A percentile compares a stretch with the other conserved stretches of the same genome.
phyloP scores from a whole-genome alignment of 2,888 invertebrate genomes.

The Baccha elongata region DNA sequence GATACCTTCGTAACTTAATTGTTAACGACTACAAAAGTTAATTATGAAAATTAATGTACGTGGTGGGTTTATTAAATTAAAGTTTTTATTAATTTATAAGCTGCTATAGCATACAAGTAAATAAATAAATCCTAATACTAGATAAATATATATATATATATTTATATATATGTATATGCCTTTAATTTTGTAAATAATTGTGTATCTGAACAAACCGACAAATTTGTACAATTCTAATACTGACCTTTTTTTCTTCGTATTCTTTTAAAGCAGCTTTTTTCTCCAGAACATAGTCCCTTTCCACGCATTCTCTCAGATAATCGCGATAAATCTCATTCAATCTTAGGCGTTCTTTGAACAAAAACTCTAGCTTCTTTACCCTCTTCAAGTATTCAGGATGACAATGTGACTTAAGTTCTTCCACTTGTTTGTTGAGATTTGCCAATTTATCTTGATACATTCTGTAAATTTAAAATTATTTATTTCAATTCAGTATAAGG shows the following conservation, averaged over 20 bases:
- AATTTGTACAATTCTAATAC: no score
- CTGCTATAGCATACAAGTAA: no score
- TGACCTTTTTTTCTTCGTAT: constrained; percentile 95
- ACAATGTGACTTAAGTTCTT: constrained; percentile 92
- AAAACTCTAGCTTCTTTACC: constrained; percentile 91
- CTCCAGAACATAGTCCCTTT: constrained; percentile 93
- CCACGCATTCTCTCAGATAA: constrained; percentile 92
- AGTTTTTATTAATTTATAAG: no score
- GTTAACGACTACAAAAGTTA: no score
- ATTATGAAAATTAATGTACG: no score
- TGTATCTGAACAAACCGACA: no score
- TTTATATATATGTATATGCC: no score
- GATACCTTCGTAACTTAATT: no score
- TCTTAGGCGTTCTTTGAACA: constrained; percentile 90
- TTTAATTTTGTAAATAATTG: no score
- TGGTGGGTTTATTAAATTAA: no score
- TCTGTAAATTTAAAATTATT: constrained; percentile 82
- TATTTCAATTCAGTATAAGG: background rate
- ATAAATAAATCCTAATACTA: no score
- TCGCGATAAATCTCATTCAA: constrained; percentile 90
- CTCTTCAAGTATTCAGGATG: constrained; percentile 93
- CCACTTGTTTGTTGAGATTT: constrained; percentile 93
- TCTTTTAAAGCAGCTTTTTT: constrained; percentile 95
- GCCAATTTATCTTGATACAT: constrained; percentile 96
- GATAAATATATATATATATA: no score